These are phyloP conservation scores for Chionis minor DNA, from an alignment of 2,113 vertebrate species.

Conservation along the genomic window DNA sequence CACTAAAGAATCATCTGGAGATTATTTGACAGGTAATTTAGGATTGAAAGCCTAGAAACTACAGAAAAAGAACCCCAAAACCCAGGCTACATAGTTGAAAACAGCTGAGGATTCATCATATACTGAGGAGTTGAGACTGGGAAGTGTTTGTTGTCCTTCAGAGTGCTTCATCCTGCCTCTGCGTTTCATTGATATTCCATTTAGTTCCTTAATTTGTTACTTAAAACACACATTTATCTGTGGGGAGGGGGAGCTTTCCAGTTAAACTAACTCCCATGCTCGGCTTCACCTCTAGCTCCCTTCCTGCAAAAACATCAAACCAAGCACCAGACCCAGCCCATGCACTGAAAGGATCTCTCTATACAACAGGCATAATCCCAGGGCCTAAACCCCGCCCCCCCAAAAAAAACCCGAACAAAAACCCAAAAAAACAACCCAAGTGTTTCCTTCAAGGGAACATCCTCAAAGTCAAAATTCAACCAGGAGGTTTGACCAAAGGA, in stretches of 20 bases:
- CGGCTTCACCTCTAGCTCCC: background rate
- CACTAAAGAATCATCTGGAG: background rate
- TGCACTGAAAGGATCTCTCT: background rate
- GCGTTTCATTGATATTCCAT: background rate
- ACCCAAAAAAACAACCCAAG: background rate
- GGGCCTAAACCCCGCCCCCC: background rate
- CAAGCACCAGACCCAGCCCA: background rate
- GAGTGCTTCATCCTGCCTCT: background rate
- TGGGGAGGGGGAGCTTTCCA: background rate
- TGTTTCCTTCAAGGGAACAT: background rate
- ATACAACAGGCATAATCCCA: background rate
- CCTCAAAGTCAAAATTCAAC: background rate
- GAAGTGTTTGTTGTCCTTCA: background rate
- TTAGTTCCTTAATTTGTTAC: background rate
- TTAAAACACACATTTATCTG: background rate
- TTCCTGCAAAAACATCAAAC: background rate
- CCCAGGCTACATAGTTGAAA: background rate
- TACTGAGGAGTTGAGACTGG: background rate
- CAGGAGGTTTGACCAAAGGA: background rate
- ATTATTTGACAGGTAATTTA: fast-evolving
- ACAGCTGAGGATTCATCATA: background rate
- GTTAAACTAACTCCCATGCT: background rate
- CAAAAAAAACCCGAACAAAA: too few relatives aligned
- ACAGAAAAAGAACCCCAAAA: background rate
- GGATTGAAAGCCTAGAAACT: background rate